Base-by-base conservation (phyloP, 1,140 invertebrate species). In the Lutraria rhynchaena region DNA sequence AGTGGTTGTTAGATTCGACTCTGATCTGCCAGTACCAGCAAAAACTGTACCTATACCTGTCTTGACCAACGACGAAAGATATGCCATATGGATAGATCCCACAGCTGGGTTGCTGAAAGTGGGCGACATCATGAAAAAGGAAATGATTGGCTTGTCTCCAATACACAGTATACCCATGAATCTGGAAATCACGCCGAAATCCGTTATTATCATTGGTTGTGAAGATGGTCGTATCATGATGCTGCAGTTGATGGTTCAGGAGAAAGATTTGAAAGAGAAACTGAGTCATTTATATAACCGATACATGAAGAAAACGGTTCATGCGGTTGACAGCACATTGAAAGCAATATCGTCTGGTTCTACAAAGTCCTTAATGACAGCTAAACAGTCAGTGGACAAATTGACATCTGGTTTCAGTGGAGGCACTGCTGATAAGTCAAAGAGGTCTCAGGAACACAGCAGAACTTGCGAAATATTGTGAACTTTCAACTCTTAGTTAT, bases 161-260 rank as follows among this genome's bases (percentile, higher is more conserved):
- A 65, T 85, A 19, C 86, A 87, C 37, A 84, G 84, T 41, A 84
- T 87, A 1, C 84, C 83, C 0, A 80, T 87, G 31, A 81, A 67
- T 29, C 41, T 87, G 13, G 57, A 58, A 41, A 61, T 87, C 31
- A 84, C 86, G 11, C 5, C 70, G 13, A 19, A 83, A 7, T 70
- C 80, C 4, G 46, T 86, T 27, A 55, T 87, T 15, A 2, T 86
- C 9, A 55, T 87, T 29, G 86, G 82, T 11, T 87, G 84, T 81
- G 86, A 87, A 37, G 86, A 87, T 70, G 86, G 86, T 1, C 53
- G 86, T 11, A 69, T 87, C n/a, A 87, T 87, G 84, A 37, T 87
- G 63, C 60, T 87, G 22, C 86, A 87, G 46, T 37, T 84, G 44
- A 41, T 81, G 1, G 49, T 35, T n/a, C 41, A 53, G 7, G 37